Evolutionary conservation across 2,113 vertebrate genomes (phyloP), one percentile per base, ranked within the genome.

Genomic region (Oryzias curvinotus): DNA sequence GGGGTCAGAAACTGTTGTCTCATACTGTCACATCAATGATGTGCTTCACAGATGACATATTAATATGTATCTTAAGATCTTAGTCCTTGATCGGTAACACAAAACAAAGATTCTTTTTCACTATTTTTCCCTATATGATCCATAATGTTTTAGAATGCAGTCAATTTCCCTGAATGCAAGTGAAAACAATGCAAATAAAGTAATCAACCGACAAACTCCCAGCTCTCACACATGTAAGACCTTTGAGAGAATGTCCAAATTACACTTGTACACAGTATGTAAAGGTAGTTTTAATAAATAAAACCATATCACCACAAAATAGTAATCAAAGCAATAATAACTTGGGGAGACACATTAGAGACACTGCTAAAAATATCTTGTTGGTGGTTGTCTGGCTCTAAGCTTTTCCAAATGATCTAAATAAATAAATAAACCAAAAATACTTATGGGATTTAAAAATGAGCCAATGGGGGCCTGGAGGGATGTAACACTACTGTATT

Each of bases 381-480:
- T 65, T 75, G 77, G 73, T 68, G 72, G 78, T 87, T 68, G 75
- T 65, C 73, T 75, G 65, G 64, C 82, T 76, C 75, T 83, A 79
- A 43, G 69, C 67, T 79, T 71, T 36, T 36, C 36, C 70, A 84
- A 87, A 88, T 74, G 87, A 78, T 82, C 87, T 54, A 79, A 77
- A 73, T 80, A 79, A 23, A 54, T 25, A 36, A 70, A 70, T 46
- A 46, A 71, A 68, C 79, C 72, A 78, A 82, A 63, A 74, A 81
- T 77, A 82, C 72, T 79, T 91, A 80, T 87, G 82, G 85, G 82
- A 87, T 85, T 71, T 73, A 77, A 83, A 68, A 65, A 73, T 65
- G 50, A 91, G 85, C 89, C 82, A 89, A 90, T 89, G 78, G 81
- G 77, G 80, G 90, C 92, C 91, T 90, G 78, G 71, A 88, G 87